phyloP scores from a whole-genome alignment of 2,113 vertebrate species.

The Sclerurus mexicanus region DNA sequence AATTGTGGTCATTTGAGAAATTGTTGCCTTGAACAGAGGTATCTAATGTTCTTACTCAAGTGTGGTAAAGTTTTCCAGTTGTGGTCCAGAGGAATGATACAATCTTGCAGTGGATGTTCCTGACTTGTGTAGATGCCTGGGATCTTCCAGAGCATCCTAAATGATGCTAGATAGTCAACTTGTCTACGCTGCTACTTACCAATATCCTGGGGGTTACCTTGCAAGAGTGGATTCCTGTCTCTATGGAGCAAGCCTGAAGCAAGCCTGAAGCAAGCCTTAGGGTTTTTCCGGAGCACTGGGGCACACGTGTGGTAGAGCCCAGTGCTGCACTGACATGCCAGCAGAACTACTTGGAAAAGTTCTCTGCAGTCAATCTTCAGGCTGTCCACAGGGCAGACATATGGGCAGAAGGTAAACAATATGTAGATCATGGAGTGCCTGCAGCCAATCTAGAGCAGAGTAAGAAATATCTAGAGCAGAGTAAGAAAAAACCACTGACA shows the following conservation, averaged over 20 bases:
- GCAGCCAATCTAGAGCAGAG: neutral
- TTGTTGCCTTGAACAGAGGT: neutral
- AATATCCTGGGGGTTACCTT: neutral
- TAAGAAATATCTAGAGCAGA: no score
- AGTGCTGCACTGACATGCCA: neutral
- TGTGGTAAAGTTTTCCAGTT: neutral
- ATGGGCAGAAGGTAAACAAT: neutral
- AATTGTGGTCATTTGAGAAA: neutral
- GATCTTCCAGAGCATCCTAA: neutral
- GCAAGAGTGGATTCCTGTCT: neutral
- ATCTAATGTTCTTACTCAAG: neutral
- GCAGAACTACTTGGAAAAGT: neutral
- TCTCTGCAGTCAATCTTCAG: neutral
- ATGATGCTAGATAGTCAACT: neutral
- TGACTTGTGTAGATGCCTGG: neutral
- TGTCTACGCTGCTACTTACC: neutral
- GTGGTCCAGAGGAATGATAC: neutral
- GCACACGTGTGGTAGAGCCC: neutral
- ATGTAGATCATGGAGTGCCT: neutral
- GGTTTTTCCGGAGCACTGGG: neutral
- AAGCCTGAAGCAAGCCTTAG: neutral
- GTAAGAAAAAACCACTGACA: neutral
- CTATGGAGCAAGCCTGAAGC: neutral
- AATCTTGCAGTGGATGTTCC: neutral
- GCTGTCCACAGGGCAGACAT: neutral